Evolutionary conservation across 1,140 invertebrate species (phyloP), one percentile per base, ranked within the genome.

Genomic region (Polypedilum pembai): DNA sequence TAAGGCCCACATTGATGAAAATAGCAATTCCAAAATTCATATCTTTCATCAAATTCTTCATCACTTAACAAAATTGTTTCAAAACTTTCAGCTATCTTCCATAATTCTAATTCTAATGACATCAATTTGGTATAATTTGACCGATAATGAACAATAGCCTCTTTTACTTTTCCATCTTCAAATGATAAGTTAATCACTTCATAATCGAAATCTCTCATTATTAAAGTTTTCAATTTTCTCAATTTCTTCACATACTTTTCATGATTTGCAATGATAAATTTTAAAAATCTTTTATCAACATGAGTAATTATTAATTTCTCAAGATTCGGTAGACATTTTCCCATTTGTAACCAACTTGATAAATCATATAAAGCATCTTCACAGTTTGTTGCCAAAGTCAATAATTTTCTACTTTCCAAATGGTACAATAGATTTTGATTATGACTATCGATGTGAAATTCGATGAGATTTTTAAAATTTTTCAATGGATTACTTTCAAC

Each of bases 1-100:
- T 73, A 41, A 73, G 56, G 24, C 17, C 40, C 33, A 17, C 41
- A 75, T 75, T 12, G 45, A 56, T 56, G 45, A 56, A 56, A 56
- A 56, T 56, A 56, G 3, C 4, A 12, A 4, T 10, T 12, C 8
- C 4, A 15, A 12, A 12, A n/a, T 3, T 56, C 45, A 56, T 56
- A 56, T 15, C 15, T 56, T 4, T 56, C 12, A 3, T 56, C 45
- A 56, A n/a, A 56, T 12, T 56, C 45, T 56, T 56, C 45, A 12
- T 56, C 12, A 56, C 12, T 56, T 1, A 56, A 4, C 45, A 56
- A n/a, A 8, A 56, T 4, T n/a, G n/a, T 4, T 12, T 56, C 45
- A 56, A 56, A n/a, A n/a, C 15, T 10, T 4, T 56, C 8, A 56
- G 15, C 12, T 12, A n/a, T 56, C 12, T n/a, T 56, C 3, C 4